A percentile compares a stretch with the other conserved stretches of the same genome.
phyloP scores from a whole-genome alignment of 2,888 invertebrate genomes.

The Autographa pulchrina region DNA sequence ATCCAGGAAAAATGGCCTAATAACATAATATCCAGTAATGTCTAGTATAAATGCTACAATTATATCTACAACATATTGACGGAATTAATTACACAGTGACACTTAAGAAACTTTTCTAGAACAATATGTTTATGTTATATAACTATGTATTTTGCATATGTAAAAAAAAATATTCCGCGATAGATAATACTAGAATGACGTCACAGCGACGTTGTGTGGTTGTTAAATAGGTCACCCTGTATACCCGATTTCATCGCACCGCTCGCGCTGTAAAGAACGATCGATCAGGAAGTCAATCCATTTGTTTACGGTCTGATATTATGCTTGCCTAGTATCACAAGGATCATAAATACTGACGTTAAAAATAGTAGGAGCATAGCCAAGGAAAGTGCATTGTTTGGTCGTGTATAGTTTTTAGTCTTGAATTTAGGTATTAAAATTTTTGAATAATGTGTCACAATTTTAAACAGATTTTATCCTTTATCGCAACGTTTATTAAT shows the following conservation, averaged over 20 bases:
- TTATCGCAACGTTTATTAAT: no score
- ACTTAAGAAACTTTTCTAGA: background rate
- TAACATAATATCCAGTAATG: no score
- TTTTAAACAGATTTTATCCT: no score
- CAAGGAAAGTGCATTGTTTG: background rate
- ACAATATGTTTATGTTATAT: background rate
- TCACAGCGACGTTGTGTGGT: background rate
- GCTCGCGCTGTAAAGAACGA: background rate
- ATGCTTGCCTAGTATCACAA: background rate
- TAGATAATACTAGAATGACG: background rate
- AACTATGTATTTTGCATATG: background rate
- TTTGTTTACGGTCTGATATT: conserved; percentile 4
- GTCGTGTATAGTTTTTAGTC: no score
- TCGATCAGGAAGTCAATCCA: conserved; percentile 2
- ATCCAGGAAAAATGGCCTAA: background rate
- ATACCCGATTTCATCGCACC: background rate
- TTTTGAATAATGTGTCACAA: no score
- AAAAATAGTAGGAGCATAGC: background rate
- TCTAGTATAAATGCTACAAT: no score
- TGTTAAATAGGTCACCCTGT: background rate
- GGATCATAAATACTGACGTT: background rate
- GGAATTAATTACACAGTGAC: background rate
- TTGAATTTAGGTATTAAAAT: no score
- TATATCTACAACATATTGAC: background rate
- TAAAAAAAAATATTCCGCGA: background rate